These are phyloP conservation scores for Aplysia californica DNA, from an alignment of 1,140 invertebrate genomes.

Conservation along the genomic window DNA sequence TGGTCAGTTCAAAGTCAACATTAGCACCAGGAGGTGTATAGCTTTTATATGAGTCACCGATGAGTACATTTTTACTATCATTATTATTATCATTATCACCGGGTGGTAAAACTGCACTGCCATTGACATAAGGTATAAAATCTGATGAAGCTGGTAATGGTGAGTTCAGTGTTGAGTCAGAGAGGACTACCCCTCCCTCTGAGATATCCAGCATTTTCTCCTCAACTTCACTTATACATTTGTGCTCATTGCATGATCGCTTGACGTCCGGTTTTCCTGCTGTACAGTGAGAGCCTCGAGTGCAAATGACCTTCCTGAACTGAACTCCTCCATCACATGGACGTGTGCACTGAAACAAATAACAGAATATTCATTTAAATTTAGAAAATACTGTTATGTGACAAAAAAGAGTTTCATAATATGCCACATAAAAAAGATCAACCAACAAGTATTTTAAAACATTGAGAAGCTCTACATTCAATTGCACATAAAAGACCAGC, in stretches of 20 bases:
- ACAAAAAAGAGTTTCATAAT: too few relatives aligned
- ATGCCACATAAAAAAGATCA: too few relatives aligned
- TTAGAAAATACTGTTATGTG: too few relatives aligned
- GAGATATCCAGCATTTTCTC: neutral
- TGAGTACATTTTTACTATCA: too few relatives aligned
- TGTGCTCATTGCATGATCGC: conserved; percentile 35
- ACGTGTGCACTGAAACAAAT: conserved; percentile 56
- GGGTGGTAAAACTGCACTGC: neutral
- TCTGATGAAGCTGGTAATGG: neutral
- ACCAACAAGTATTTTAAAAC: too few relatives aligned
- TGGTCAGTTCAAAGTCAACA: neutral
- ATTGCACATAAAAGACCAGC: too few relatives aligned
- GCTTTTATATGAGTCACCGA: neutral
- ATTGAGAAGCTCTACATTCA: too few relatives aligned
- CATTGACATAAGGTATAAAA: neutral
- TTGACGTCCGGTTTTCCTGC: conserved; percentile 42
- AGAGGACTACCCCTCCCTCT: neutral
- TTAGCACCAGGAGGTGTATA: neutral
- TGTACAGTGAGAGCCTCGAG: conserved; percentile 39
- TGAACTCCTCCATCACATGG: conserved; percentile 57
- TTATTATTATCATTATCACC: neutral
- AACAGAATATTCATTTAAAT: too few relatives aligned
- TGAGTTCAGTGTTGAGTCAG: neutral
- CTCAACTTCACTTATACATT: conserved; percentile 3
- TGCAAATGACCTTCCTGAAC: conserved; percentile 53